phyloP scores from a whole-genome alignment of 2,888 invertebrate species.

The Himalopsyche tibetana region DNA sequence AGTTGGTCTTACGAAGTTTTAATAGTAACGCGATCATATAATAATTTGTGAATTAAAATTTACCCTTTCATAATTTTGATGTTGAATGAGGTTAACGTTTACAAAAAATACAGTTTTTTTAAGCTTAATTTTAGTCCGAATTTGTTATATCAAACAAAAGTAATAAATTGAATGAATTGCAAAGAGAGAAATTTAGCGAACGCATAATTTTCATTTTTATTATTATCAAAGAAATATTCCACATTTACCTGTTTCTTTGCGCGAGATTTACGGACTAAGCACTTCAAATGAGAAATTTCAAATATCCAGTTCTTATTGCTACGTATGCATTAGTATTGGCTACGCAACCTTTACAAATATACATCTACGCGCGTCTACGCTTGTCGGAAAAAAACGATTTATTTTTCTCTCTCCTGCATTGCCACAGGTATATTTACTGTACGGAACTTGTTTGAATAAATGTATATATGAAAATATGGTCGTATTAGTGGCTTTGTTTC shows the following conservation, averaged over 20 bases:
- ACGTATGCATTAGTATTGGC: constrained; percentile 30
- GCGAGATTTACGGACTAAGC: not conserved
- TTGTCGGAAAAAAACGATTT: constrained; percentile 41
- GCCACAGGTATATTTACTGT: not conserved
- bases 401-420: constrained; percentile 25
- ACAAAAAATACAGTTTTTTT: too few relatives aligned
- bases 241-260: not conserved
- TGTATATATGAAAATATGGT: not conserved
- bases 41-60: too few relatives aligned
- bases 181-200: not conserved
- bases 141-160: too few relatives aligned
- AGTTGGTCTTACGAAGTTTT: too few relatives aligned
- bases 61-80: too few relatives aligned
- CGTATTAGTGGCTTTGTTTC: not conserved
- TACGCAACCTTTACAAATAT: not conserved
- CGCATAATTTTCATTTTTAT: not conserved
- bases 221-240: not conserved
- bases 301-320: constrained; percentile 24
- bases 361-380: constrained; percentile 16
- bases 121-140: too few relatives aligned
- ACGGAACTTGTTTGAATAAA: not conserved
- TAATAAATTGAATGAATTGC: too few relatives aligned
- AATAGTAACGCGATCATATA: too few relatives aligned
- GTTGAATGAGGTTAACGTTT: too few relatives aligned
- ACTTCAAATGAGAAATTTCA: constrained; percentile 27